A percentile compares a stretch with the other conserved stretches of the same genome.
phyloP scores from a whole-genome alignment of 2,113 vertebrate genomes.

The Piaya cayana region DNA sequence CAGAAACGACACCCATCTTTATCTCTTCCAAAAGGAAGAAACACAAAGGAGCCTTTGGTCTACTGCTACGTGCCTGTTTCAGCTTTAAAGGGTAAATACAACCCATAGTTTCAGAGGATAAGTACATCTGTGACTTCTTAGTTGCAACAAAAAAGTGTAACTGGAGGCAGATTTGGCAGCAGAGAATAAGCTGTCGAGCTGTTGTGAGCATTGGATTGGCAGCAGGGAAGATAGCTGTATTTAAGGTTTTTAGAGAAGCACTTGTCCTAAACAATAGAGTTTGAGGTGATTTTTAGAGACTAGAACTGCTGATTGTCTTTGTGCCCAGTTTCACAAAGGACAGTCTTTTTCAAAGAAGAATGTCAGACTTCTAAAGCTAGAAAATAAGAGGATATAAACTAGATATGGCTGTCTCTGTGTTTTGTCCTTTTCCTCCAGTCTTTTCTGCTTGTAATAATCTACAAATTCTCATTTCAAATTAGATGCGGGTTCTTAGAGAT shows the following conservation, averaged over 20 bases:
- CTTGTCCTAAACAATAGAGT: not conserved
- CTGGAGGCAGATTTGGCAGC: constrained; percentile 26
- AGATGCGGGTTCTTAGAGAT: not conserved
- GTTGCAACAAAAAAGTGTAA: not conserved
- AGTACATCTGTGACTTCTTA: constrained; percentile 30
- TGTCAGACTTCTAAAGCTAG: not conserved
- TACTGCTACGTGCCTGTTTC: not conserved
- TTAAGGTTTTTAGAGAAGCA: not conserved
- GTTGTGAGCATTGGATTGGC: not conserved
- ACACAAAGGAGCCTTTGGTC: not conserved
- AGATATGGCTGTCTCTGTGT: not conserved
- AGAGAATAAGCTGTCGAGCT: not conserved
- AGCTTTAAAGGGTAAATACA: constrained; percentile 19
- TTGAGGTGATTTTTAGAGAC: not conserved
- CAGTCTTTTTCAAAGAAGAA: not conserved
- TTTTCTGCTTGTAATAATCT: not conserved
- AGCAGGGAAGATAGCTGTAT: not conserved
- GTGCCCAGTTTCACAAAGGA: not conserved
- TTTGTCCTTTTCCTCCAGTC: not conserved
- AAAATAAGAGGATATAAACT: not conserved
- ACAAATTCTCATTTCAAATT: not conserved
- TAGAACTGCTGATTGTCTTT: not conserved
- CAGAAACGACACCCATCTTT: not conserved
- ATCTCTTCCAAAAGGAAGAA: not conserved
- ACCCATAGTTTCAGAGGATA: not conserved